phyloP scores from a whole-genome alignment of 2,797 vertebrate genomes.

The Amniataba percoides region DNA sequence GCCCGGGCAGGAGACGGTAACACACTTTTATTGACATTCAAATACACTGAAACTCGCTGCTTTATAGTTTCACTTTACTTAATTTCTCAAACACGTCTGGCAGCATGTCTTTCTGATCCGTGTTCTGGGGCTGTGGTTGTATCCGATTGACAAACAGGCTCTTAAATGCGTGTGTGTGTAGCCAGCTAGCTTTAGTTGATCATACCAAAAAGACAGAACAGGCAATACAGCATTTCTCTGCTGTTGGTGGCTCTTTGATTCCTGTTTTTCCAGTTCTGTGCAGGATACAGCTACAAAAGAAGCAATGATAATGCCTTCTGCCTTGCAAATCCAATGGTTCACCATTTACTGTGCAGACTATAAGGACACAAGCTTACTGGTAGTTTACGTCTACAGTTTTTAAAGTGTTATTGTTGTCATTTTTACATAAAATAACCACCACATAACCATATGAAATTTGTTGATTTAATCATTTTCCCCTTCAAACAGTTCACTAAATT shows the following conservation, averaged over 20 bases:
- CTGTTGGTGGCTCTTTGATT: not conserved
- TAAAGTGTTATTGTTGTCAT: not conserved
- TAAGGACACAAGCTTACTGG: not conserved
- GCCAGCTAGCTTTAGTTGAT: not conserved
- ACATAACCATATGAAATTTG: too few species aligned
- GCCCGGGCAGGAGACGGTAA: rapidly evolving
- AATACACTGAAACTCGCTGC: not conserved
- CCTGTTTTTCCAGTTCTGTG: not conserved
- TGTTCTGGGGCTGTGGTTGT: not conserved
- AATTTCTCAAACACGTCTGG: not conserved
- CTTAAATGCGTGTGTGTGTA: too few species aligned
- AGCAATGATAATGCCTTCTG: not conserved
- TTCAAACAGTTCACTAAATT: not conserved
- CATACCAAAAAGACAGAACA: too few species aligned
- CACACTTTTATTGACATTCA: not conserved
- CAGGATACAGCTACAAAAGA: constrained; percentile 7
- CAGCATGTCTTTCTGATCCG: rapidly evolving
- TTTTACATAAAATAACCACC: not conserved
- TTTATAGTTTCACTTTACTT: not conserved
- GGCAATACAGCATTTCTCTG: not conserved
- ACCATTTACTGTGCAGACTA: not conserved
- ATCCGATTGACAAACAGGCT: not conserved
- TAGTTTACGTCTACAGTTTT: not conserved
- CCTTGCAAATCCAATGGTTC: not conserved
- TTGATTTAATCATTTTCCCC: not conserved